Base-by-base conservation (phyloP, 2,113 vertebrate genomes). In the Suncus etruscus region DNA sequence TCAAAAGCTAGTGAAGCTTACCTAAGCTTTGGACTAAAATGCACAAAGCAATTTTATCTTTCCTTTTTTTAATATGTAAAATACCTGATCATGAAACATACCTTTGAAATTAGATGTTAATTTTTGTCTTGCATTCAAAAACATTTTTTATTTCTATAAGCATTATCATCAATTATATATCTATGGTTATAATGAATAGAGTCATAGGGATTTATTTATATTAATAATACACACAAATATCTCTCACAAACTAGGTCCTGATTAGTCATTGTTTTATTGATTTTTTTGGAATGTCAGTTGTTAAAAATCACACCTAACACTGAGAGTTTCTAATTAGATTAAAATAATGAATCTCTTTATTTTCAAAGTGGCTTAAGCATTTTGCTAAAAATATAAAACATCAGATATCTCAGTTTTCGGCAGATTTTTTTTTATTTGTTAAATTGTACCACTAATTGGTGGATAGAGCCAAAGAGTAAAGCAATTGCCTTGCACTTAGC, bases 101-200 rank as follows among this genome's bases (percentile, higher is more conserved):
- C 32, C 48, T 73, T 75, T 87, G 87, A 79, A 92, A 69, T 83
- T 27, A 89, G 22, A 63, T 87, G 27, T 72, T 25, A 87, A 82
- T 80, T 81, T 90, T 68, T 87, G 12, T 86, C 31, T 76, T n/a
- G 12, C 22, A 82, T 81, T 79, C 31, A 88, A 92, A 83, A 78
- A 47, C 6, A 66, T 2, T 32, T 76, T 77, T 82, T 90, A 27
- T 76, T 83, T 63, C 7, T 82, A 72, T 70, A 12, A 45, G 8
- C 58, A 75, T 4, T 10, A 54, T 73, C 31, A 75, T 75, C 51
- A 84, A 11, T 29, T 63, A 50, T 0, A 75, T 54, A 16, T 45
- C 8, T 32, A 2, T 39, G 22, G 25, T 2, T 72, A 65, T 80
- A 95, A 88, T 15, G 29, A 16, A 27, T 10, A 54, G 3, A 10